These are phyloP conservation scores for Chiroxiphia lanceolata DNA, from an alignment of 2,797 vertebrate genomes.

Conservation along the genomic window DNA sequence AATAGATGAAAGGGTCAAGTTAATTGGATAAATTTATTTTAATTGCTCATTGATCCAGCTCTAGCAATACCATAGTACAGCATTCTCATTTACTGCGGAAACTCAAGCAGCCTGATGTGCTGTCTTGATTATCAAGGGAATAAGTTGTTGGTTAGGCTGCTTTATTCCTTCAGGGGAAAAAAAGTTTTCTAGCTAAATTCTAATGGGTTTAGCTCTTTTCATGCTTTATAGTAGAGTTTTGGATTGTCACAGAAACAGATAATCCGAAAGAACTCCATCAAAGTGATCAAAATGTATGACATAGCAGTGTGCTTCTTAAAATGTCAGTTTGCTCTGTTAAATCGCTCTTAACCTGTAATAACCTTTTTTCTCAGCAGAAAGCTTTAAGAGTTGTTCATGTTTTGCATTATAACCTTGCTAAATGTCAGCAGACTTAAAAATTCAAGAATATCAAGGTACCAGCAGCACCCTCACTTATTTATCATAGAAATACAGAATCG, in stretches of 20 bases:
- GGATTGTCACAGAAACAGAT: neutral
- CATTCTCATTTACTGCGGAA: neutral
- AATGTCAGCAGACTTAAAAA: conserved; percentile 17
- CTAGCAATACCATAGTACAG: neutral
- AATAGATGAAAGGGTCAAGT: neutral
- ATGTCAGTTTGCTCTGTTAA: neutral
- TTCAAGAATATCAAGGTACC: neutral
- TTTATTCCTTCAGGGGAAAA: neutral
- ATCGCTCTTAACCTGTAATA: neutral
- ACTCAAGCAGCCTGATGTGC: neutral
- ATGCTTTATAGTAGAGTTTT: neutral
- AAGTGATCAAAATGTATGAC: neutral
- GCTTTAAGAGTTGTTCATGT: neutral
- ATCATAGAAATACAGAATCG: neutral
- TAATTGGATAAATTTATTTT: conserved; percentile 17
- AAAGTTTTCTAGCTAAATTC: neutral
- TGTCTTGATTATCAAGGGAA: neutral
- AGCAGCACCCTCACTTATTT: neutral
- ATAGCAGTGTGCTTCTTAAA: neutral
- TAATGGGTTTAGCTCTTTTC: neutral
- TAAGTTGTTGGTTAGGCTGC: neutral
- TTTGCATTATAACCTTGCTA: neutral
- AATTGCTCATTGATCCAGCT: conserved; percentile 10
- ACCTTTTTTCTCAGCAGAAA: neutral
- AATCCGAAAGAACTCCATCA: neutral